phyloP scores from a whole-genome alignment of 2,888 invertebrate species.

The Diaprepes abbreviatus region DNA sequence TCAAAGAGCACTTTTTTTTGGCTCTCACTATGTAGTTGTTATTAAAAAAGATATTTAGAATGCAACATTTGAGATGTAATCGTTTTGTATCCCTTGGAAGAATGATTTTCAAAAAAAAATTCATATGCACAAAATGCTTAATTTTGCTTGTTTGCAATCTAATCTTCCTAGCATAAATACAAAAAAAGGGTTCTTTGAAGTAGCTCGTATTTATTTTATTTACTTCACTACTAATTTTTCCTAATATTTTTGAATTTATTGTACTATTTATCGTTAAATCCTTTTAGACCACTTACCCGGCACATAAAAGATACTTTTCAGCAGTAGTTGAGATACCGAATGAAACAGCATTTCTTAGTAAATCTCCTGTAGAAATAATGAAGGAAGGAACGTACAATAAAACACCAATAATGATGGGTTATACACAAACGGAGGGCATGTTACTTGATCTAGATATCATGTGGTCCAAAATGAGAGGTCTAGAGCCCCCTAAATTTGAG shows the following conservation, averaged over 20 bases:
- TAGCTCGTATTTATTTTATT: too few species aligned
- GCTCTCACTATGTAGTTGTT: too few species aligned
- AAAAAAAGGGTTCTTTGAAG: too few species aligned
- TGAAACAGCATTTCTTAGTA: slow-evolving; percentile 55
- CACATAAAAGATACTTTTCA: slow-evolving; percentile 46
- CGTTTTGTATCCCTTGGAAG: too few species aligned
- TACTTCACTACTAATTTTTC: too few species aligned
- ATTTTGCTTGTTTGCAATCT: neutral
- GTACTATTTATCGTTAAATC: neutral
- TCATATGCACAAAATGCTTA: neutral
- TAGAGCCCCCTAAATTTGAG: slow-evolving; percentile 18
- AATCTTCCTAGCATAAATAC: too few species aligned
- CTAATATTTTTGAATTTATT: too few species aligned
- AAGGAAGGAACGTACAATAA: slow-evolving; percentile 59
- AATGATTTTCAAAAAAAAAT: too few species aligned
- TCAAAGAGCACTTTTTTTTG: too few species aligned
- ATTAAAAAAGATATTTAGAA: too few species aligned
- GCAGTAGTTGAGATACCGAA: slow-evolving; percentile 54
- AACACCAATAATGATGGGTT: slow-evolving; percentile 63
- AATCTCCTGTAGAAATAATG: slow-evolving; percentile 58
- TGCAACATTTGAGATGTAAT: too few species aligned
- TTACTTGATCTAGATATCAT: slow-evolving; percentile 53
- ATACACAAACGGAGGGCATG: slow-evolving; percentile 61
- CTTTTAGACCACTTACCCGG: slow-evolving; percentile 30
- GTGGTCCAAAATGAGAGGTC: neutral